phyloP scores from a whole-genome alignment of 2,797 vertebrate species.

The Petrocephalus sullivani region DNA sequence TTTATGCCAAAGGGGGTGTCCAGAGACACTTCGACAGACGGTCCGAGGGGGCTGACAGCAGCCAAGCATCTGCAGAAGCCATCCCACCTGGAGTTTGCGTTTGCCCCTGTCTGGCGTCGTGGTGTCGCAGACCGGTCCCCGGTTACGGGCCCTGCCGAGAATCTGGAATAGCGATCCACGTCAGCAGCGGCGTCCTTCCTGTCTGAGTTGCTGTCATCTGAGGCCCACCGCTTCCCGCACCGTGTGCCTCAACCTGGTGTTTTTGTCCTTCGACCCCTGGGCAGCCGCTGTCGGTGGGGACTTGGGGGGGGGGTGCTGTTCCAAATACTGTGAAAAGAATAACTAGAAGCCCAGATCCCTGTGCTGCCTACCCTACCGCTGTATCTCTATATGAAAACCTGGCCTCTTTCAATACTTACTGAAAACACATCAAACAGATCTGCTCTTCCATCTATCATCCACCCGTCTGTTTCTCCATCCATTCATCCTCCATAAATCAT shows the following conservation, averaged over 20 bases:
- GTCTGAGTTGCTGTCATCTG: not conserved
- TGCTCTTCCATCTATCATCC: not conserved
- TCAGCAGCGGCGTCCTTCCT: not conserved
- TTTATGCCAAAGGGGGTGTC: not conserved
- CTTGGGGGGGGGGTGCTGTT: not conserved
- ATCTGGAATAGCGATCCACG: not conserved
- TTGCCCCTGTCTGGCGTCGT: not conserved
- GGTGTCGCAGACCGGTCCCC: not conserved
- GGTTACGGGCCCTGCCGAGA: not conserved
- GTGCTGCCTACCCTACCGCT: not conserved
- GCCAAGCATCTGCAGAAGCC: constrained; percentile 8
- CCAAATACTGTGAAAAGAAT: not conserved
- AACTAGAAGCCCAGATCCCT: not conserved
- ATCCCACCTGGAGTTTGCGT: not conserved
- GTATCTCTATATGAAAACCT: not conserved
- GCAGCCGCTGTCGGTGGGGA: not conserved
- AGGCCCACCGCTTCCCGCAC: not conserved
- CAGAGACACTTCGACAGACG: not conserved
- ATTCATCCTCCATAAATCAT: not conserved
- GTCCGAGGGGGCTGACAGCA: not conserved
- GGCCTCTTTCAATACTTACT: not conserved
- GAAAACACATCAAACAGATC: not conserved
- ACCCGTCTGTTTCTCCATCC: not conserved
- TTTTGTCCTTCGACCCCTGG: not conserved
- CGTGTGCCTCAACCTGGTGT: not conserved